A percentile compares a stretch with the other conserved stretches of the same genome.
Conservation (phyloP, 1,140 invertebrate species). For the Drosophila rhopaloa region DNA sequence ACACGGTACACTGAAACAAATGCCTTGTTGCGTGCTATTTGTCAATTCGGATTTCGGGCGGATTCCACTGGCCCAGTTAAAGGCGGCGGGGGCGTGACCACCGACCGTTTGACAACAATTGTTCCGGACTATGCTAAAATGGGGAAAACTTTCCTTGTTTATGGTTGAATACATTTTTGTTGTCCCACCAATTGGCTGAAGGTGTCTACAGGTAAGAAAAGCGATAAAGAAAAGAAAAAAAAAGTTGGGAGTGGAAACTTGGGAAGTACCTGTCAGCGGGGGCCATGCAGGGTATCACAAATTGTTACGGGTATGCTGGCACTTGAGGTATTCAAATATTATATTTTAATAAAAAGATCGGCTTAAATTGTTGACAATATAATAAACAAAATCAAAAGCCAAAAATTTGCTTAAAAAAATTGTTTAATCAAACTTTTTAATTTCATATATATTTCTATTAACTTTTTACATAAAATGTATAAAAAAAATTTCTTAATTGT, state of each 20-base stretch:
- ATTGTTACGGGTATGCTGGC: not conserved
- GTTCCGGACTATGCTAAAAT: constrained; percentile 32
- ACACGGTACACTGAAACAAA: constrained; percentile 36
- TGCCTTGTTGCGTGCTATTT: constrained; percentile 42
- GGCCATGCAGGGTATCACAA: not conserved
- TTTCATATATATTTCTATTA: no score
- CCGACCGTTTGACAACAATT: constrained; percentile 47
- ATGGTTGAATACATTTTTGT: constrained; percentile 42
- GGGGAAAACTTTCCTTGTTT: constrained; percentile 32
- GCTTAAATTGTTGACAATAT: no score
- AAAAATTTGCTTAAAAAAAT: no score
- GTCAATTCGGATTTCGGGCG: constrained; percentile 36
- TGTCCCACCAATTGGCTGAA: constrained; percentile 27
- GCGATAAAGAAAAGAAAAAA: not conserved
- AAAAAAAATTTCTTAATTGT: no score
- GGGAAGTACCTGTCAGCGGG: constrained; percentile 4
- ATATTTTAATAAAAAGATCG: no score
- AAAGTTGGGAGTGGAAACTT: constrained; percentile 1
- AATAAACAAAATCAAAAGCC: no score
- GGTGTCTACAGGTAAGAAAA: constrained; percentile 25
- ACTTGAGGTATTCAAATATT: not conserved
- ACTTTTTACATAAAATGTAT: no score
- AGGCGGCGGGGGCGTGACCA: constrained; percentile 35
- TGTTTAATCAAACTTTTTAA: no score
- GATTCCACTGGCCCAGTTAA: constrained; percentile 32